Evolutionary conservation across 1,140 invertebrate genomes (phyloP), one percentile per base, ranked within the genome.

Genomic region (Copidosoma floridanum): DNA sequence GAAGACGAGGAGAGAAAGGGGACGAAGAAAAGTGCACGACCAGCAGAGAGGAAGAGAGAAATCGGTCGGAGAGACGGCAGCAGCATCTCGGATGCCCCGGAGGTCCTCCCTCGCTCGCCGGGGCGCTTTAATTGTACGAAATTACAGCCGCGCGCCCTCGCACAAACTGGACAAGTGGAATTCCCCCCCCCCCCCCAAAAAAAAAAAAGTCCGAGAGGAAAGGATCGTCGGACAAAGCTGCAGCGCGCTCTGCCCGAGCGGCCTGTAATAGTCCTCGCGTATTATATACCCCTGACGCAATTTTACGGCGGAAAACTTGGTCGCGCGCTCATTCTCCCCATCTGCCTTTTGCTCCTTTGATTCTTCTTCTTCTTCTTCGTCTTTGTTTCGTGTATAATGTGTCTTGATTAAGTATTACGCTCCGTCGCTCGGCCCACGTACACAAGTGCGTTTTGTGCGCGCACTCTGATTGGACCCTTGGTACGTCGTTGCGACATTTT

Each of bases 51-150:
- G 29, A 35, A 46, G 35, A 56, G 47, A 21, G 26, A 43, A 61
- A 29, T 32, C 54, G 59, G 59, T 54, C 50, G 35, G 38, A 14
- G 26, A 7, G 27, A n/a, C 46, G 23, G 38, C 18, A 46, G 50
- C 29, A 48, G 57, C 40, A 48, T 35, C 40, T 44, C 40, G 21
- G 55, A 46, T 40, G 55, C 47, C 58, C 43, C n/a, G 58, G 51
- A 55, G 53, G 53, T 57, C 60, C 58, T 54, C 32, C 47, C 48
- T 56, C 59, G n/a, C n/a, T n/a, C n/a, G 44, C 20, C n/a, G 24
- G 44, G 35, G 5, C 32, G 53, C 54, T 62, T 62, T 62, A 62
- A 62, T 62, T 62, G 60, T 62, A 62, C 60, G 54, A 57, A 62
- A 62, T 62, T 62, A 62, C 60, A 62, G 60, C 53, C 21, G 54